Conservation (phyloP, 2,797 vertebrate species). For the Tarsius wallacei region DNA sequence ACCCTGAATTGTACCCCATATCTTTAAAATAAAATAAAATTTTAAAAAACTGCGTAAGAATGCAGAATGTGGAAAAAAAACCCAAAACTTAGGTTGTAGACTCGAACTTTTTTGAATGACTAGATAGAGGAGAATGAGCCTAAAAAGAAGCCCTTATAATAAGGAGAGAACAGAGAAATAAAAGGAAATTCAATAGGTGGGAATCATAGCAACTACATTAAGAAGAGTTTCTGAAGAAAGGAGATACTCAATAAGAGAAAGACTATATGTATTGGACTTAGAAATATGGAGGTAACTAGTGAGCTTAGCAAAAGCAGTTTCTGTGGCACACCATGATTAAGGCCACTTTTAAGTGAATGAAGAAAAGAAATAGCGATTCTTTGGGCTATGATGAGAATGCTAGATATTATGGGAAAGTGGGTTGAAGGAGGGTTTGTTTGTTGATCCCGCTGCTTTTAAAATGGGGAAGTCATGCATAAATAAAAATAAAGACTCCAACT, state of each 20-base stretch:
- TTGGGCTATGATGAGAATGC: neutral
- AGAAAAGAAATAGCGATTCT: neutral
- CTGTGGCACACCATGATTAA: neutral
- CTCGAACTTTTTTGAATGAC: conserved; percentile 34
- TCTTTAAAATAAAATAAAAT: too few species aligned
- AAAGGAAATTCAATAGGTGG: conserved; percentile 49
- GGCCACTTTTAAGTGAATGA: conserved; percentile 7
- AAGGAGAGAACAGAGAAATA: conserved; percentile 51
- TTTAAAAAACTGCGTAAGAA: too few species aligned
- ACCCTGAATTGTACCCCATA: too few species aligned
- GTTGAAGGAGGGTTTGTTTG: neutral
- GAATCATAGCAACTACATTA: neutral
- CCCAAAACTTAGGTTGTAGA: neutral
- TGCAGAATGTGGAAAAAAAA: too few species aligned
- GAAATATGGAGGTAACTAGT: neutral
- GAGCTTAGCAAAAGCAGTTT: neutral
- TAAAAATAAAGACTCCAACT: neutral
- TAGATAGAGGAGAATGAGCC: conserved; percentile 52
- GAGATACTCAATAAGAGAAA: neutral
- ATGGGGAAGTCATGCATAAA: neutral
- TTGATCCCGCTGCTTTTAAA: neutral
- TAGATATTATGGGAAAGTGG: neutral
- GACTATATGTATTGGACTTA: neutral
- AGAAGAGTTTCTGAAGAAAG: conserved; percentile 47
- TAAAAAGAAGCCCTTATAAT: conserved; percentile 28